Conservation (phyloP, 2,888 invertebrate genomes). For the Callyntrura guangdongensis region DNA sequence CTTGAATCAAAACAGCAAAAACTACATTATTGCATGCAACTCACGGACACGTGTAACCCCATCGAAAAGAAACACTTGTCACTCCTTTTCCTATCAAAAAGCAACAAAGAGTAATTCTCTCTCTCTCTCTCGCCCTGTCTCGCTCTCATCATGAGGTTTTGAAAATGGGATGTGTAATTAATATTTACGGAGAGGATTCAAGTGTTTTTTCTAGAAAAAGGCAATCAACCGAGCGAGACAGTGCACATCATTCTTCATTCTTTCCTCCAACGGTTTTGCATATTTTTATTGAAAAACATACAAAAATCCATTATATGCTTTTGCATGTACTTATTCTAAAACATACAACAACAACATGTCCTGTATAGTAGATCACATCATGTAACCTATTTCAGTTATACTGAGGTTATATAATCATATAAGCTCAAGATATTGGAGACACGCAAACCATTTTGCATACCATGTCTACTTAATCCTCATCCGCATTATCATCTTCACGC, state of each 20-base stretch:
- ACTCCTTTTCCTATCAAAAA: slow-evolving; percentile 45
- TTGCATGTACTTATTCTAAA: too few species aligned
- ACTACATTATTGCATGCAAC: slow-evolving; percentile 35
- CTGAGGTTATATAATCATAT: too few species aligned
- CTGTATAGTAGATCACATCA: too few species aligned
- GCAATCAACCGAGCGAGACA: slow-evolving; percentile 39
- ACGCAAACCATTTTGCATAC: slow-evolving; percentile 14
- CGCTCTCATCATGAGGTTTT: slow-evolving; percentile 55
- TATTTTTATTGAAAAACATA: too few species aligned
- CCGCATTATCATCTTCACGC: slow-evolving; percentile 42
- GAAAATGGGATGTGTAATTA: slow-evolving; percentile 68
- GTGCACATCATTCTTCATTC: not conserved
- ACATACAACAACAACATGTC: too few species aligned
- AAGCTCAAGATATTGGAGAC: slow-evolving; percentile 10
- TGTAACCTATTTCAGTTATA: too few species aligned
- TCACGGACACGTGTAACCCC: slow-evolving; percentile 66
- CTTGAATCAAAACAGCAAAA: slow-evolving; percentile 11
- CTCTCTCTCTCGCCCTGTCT: not conserved
- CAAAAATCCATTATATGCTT: too few species aligned
- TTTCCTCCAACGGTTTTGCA: slow-evolving; percentile 25
- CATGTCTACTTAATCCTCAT: slow-evolving; percentile 36
- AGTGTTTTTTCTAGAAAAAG: slow-evolving; percentile 49
- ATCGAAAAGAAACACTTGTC: slow-evolving; percentile 58
- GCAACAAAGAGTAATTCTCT: slow-evolving; percentile 25
- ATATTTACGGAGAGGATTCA: slow-evolving; percentile 47